Evolutionary conservation across 2,888 invertebrate species (phyloP).

Genomic region (Apocheima hispidaria): DNA sequence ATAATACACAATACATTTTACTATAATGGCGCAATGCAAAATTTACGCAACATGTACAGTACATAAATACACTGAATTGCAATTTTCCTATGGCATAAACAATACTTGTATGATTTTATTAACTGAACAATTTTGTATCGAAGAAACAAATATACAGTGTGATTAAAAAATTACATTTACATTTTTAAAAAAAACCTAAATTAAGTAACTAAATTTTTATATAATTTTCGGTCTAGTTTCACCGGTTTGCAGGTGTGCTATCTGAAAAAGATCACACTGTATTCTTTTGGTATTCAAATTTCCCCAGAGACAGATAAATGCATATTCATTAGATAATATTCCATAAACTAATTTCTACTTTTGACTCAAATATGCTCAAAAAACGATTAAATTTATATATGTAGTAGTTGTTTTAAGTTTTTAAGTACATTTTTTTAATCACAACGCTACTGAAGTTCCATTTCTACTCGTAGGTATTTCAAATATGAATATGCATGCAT

Average conservation of each 20-base stretch:
- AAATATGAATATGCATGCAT: conserved; percentile 11
- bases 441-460: neutral
- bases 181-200: no score
- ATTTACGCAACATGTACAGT: conserved; percentile 58
- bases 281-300: neutral
- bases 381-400: no score
- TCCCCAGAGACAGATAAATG: neutral
- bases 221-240: no score
- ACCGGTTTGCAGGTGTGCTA: no score
- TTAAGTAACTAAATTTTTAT: no score
- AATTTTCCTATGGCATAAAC: conserved; percentile 44
- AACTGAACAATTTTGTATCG: conserved; percentile 3
- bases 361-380: no score
- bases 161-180: no score
- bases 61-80: conserved; percentile 27
- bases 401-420: neutral
- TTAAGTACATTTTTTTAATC: neutral
- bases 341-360: neutral
- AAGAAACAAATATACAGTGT: neutral
- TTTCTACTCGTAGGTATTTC: neutral
- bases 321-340: conserved; percentile 2
- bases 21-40: conserved; percentile 69
- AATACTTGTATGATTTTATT: conserved; percentile 8
- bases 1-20: conserved; percentile 72
- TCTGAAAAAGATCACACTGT: no score